These are phyloP conservation scores for Siniperca undulata DNA, from an alignment of 2,797 vertebrate genomes.

Conservation along the genomic window DNA sequence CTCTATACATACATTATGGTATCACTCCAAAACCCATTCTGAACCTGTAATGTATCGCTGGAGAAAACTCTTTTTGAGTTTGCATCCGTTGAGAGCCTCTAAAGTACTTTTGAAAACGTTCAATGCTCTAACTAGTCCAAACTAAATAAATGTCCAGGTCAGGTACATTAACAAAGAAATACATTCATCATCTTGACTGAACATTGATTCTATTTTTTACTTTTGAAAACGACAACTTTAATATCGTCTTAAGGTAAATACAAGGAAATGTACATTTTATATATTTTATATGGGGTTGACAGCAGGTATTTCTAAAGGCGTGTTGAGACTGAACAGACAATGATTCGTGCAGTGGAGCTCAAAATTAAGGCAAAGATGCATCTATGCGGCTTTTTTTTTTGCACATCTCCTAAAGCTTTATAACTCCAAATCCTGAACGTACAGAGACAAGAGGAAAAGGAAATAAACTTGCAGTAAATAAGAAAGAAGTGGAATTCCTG, in stretches of 20 bases:
- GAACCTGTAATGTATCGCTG: constrained; percentile 17
- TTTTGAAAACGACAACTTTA: background rate
- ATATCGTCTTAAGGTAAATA: background rate
- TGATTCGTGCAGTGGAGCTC: background rate
- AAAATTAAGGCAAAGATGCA: background rate
- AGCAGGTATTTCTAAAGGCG: background rate
- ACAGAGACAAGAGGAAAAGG: background rate
- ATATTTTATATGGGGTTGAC: too few species aligned
- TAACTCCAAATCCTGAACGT: background rate
- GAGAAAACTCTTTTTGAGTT: background rate
- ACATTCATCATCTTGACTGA: background rate
- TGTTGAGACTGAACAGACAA: background rate
- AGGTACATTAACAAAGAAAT: background rate
- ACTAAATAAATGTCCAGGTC: background rate
- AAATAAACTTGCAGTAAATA: background rate
- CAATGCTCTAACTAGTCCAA: constrained; percentile 9
- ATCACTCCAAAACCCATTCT: constrained; percentile 33
- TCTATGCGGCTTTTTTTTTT: too few species aligned
- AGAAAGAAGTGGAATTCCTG: background rate
- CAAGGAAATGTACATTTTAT: background rate
- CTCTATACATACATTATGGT: constrained; percentile 30
- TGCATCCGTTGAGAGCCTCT: constrained; percentile 1
- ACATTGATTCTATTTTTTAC: background rate
- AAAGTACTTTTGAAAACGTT: constrained; percentile 39
- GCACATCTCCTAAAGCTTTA: background rate